A percentile compares a stretch with the other conserved stretches of the same genome.
Conservation (phyloP, 2,888 invertebrate species). For the Anarsia innoxiella region DNA sequence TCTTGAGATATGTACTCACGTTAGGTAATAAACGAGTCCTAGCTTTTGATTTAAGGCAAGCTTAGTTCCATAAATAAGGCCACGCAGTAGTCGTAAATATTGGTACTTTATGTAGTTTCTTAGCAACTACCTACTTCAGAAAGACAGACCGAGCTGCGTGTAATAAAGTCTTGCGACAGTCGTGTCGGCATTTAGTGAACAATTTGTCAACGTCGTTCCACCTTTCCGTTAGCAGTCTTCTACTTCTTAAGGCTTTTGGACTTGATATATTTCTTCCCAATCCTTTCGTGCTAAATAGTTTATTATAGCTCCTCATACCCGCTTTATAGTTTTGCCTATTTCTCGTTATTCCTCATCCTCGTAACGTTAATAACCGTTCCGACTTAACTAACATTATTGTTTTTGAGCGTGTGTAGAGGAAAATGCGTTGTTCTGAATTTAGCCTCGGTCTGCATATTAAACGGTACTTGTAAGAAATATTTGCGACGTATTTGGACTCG, state of each 20-base stretch:
- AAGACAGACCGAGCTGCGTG: not conserved
- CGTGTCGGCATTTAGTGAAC: conserved; percentile 5
- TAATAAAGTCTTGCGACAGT: conserved; percentile 1
- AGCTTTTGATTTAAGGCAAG: conserved; percentile 3
- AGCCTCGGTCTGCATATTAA: too few relatives aligned
- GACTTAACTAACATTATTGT: too few relatives aligned
- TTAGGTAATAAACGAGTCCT: conserved; percentile 1
- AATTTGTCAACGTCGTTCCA: conserved; percentile 14
- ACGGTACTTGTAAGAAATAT: too few relatives aligned
- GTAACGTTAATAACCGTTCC: too few relatives aligned
- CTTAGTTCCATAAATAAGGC: not conserved
- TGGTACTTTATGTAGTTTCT: not conserved
- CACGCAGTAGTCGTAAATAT: conserved; percentile 2
- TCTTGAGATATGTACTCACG: not conserved
- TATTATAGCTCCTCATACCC: too few relatives aligned
- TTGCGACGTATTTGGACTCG: not conserved
- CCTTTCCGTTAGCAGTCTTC: conserved; percentile 6
- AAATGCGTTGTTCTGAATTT: too few relatives aligned
- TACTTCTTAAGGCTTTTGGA: not conserved
- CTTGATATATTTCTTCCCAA: conserved; percentile 4
- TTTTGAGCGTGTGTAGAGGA: too few relatives aligned
- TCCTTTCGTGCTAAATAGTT: too few relatives aligned
- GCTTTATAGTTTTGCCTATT: too few relatives aligned
- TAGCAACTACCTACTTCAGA: too few relatives aligned
- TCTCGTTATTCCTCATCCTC: too few relatives aligned